These are phyloP conservation scores for Parazoanthus darwini DNA, from an alignment of 92 coral and sea anemone genomes.

Conservation along the genomic window DNA sequence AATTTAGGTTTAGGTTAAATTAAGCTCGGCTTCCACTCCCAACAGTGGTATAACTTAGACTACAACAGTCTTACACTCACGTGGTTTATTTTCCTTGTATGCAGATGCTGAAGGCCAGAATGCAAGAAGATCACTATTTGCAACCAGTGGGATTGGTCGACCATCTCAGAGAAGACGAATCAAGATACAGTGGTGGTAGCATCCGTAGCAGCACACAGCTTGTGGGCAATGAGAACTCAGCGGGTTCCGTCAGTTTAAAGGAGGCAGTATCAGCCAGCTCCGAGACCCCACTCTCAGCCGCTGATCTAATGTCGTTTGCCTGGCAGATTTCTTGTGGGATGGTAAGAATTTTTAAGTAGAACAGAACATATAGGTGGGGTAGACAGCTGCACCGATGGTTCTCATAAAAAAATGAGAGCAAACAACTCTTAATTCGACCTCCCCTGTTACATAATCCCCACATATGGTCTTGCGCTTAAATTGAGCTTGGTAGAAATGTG, in stretches of 20 bases:
- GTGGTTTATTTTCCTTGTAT: not conserved
- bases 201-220: constrained; percentile 21
- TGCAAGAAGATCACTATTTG: not conserved
- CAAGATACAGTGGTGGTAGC: constrained; percentile 23
- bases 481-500: too few relatives aligned
- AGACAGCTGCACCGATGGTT: too few relatives aligned
- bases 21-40: too few relatives aligned
- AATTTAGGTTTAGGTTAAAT: too few relatives aligned
- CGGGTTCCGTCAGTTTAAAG: constrained; percentile 24
- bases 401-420: too few relatives aligned
- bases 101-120: constrained; percentile 25
- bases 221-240: constrained; percentile 30
- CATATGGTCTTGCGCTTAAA: too few relatives aligned
- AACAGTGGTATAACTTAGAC: too few relatives aligned
- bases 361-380: not conserved
- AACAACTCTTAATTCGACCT: too few relatives aligned
- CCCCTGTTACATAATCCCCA: too few relatives aligned
- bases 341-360: constrained; percentile 6
- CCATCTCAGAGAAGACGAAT: constrained; percentile 21
- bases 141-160: constrained; percentile 1
- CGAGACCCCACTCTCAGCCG: constrained; percentile 27
- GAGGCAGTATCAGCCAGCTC: constrained; percentile 29
- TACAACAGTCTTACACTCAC: too few relatives aligned
- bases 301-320: constrained; percentile 39
- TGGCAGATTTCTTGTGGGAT: constrained; percentile 44